A percentile compares a stretch with the other conserved stretches of the same genome.
Conservation (phyloP, 2,113 vertebrate species). For the Isichthys henryi region DNA sequence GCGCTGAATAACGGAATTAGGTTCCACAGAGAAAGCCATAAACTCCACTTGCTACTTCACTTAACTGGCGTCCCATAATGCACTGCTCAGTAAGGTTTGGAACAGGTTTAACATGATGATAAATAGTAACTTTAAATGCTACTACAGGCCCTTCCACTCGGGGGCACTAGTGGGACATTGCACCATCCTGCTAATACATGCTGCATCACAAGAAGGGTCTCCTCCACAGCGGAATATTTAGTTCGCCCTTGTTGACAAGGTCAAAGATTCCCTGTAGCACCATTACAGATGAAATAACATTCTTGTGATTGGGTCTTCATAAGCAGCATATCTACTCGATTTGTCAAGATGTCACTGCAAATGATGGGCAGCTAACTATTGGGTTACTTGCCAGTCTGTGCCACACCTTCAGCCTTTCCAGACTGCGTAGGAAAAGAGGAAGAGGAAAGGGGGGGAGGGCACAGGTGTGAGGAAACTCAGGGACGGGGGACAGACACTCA, state of each 20-base stretch:
- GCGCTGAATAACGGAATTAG: neutral
- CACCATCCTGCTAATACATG: neutral
- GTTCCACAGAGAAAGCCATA: neutral
- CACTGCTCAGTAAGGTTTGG: conserved; percentile 20
- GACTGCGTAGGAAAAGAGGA: conserved; percentile 42
- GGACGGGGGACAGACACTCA: conserved; percentile 23
- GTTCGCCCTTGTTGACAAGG: neutral
- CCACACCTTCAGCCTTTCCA: conserved; percentile 63
- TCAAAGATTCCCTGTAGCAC: neutral
- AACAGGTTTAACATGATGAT: conserved; percentile 19
- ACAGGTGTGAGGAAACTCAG: conserved; percentile 14
- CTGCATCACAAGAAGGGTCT: neutral
- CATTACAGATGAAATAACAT: neutral
- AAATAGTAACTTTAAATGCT: conserved; percentile 20
- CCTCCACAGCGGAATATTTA: neutral
- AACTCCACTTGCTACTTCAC: conserved; percentile 44
- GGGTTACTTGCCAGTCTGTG: conserved; percentile 70
- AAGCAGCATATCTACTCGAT: conserved; percentile 54
- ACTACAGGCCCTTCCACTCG: conserved; percentile 17
- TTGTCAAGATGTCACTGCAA: conserved; percentile 49
- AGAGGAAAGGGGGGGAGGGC: conserved; percentile 10
- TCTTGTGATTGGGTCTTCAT: conserved; percentile 27
- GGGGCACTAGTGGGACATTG: neutral
- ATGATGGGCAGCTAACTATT: conserved; percentile 58
- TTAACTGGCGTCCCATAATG: conserved; percentile 29